These are phyloP conservation scores for Elanus axillaris DNA, from an alignment of 2,113 vertebrate genomes.

Conservation along the genomic window DNA sequence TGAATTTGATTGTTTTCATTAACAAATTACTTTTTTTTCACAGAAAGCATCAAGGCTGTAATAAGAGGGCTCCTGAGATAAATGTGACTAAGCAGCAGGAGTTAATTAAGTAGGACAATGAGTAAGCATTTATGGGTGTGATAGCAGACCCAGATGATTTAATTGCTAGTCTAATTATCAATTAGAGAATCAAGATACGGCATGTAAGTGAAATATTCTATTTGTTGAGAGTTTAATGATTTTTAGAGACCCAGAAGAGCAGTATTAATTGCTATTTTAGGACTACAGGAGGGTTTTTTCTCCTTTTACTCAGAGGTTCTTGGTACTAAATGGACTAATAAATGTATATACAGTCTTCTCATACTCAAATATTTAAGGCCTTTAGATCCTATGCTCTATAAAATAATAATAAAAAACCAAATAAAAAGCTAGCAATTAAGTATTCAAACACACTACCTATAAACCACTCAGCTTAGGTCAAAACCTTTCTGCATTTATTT, in stretches of 20 bases:
- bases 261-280: not conserved
- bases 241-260: not conserved
- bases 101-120: slow-evolving; percentile 48
- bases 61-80: not conserved
- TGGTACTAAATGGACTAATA: not conserved
- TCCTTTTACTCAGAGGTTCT: not conserved
- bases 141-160: slow-evolving; percentile 10
- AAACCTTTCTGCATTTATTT: not conserved
- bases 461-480: not conserved
- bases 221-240: not conserved
- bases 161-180: slow-evolving; percentile 14
- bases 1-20: not conserved
- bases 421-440: not conserved
- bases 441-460: not conserved
- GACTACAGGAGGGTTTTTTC: not conserved
- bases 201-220: not conserved
- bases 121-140: slow-evolving; percentile 17
- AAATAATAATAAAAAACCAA: not conserved
- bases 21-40: not conserved
- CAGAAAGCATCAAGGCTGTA: not conserved
- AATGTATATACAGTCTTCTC: not conserved
- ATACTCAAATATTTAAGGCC: not conserved
- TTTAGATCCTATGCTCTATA: not conserved
- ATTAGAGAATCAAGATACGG: not conserved
- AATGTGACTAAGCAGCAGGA: slow-evolving; percentile 7